Percentiles rank a stretch among this genome's conserved stretches.
Conservation (phyloP, 1,140 invertebrate genomes). For the Ceratoteleas bidentatus region DNA sequence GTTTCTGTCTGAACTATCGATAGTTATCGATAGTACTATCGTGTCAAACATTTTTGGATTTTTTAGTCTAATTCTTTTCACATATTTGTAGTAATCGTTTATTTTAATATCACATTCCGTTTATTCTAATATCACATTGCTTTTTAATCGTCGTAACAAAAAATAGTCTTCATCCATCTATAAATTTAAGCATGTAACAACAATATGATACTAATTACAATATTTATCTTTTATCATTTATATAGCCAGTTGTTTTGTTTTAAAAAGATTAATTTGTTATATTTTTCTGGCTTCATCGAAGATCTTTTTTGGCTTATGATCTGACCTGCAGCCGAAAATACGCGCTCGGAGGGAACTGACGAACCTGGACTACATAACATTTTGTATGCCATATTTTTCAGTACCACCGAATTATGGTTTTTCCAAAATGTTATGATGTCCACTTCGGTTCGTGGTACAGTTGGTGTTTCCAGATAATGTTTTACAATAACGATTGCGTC, state of each 20-base stretch:
- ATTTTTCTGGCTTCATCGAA: constrained; percentile 14
- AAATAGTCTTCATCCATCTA: neutral
- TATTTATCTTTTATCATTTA: constrained; percentile 4
- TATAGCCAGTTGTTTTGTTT: constrained; percentile 18
- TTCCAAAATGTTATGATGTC: constrained; percentile 21
- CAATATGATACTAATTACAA: constrained; percentile 2
- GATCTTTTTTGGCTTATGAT: neutral
- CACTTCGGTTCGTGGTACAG: neutral
- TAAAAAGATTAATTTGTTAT: constrained; percentile 25
- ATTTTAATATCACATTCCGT: constrained; percentile 1
- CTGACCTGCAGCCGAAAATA: constrained; percentile 21
- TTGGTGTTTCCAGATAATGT: constrained; percentile 13
- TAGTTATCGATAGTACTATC: constrained; percentile 14
- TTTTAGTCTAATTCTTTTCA: constrained; percentile 1
- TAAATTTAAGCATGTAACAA: neutral
- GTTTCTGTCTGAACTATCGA: neutral
- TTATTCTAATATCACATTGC: neutral
- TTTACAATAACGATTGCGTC: constrained; percentile 17
- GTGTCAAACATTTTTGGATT: neutral
- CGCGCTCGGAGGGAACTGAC: constrained; percentile 22
- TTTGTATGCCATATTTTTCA: constrained; percentile 15
- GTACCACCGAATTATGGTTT: neutral
- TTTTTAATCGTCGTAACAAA: no score
- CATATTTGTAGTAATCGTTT: neutral
- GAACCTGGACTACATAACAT: constrained; percentile 15